Evolutionary conservation across 2,888 invertebrate genomes (phyloP).

Genomic region (Stramonita haemastoma): DNA sequence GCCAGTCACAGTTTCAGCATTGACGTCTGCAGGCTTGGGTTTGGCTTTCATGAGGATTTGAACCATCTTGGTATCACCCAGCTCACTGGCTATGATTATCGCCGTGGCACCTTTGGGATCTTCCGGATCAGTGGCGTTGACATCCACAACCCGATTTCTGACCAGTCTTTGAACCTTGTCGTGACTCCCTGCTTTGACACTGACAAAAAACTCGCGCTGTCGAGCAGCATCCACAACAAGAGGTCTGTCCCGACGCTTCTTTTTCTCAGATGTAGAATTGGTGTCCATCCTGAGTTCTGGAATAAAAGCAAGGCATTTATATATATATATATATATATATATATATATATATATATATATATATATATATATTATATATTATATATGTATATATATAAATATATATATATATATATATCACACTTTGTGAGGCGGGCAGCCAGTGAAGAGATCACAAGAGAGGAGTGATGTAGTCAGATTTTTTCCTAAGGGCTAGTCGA

Average conservation of each 20-base stretch:
- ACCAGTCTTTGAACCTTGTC: conserved; percentile 37
- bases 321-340: no score
- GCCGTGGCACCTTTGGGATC: conserved; percentile 61
- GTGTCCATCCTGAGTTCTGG: background rate
- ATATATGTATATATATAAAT: no score
- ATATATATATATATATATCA: no score
- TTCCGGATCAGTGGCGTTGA: conserved; percentile 57
- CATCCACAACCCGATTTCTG: conserved; percentile 55
- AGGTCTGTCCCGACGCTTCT: conserved; percentile 13
- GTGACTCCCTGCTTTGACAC: conserved; percentile 32
- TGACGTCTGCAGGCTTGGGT: conserved; percentile 61
- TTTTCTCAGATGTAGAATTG: background rate
- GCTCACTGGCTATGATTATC: conserved; percentile 64
- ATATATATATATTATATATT: no score
- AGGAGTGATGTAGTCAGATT: no score
- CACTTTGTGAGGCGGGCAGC: no score
- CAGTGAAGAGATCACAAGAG: no score
- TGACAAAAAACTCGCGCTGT: conserved; percentile 19
- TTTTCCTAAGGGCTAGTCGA: no score
- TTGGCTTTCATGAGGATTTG: conserved; percentile 62
- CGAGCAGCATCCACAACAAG: background rate
- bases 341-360: no score
- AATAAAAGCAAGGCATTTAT: background rate
- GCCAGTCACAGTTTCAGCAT: conserved; percentile 63
- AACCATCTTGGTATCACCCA: conserved; percentile 62